Evolutionary conservation across 2,113 vertebrate species (phyloP).

Genomic region (Clinocottus analis): DNA sequence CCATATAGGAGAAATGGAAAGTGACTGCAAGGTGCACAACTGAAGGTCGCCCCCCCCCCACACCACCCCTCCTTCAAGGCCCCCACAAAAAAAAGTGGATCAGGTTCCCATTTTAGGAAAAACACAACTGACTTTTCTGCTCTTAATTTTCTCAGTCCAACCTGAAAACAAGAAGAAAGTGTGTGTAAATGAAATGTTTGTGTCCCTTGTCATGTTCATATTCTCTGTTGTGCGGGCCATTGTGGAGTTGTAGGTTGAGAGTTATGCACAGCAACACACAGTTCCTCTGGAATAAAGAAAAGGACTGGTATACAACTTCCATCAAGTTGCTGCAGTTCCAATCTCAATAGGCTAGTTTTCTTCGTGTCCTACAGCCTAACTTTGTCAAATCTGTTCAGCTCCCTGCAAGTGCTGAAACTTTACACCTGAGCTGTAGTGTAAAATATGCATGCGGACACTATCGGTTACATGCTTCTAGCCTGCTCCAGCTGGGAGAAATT

Average conservation of each 20-base stretch:
- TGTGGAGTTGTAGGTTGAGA: not conserved
- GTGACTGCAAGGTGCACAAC: constrained; percentile 22
- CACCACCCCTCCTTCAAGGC: too few relatives aligned
- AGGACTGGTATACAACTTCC: not conserved
- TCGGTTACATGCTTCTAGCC: constrained; percentile 73
- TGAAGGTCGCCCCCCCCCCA: not conserved
- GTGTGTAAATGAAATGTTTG: not conserved
- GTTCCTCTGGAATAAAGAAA: not conserved
- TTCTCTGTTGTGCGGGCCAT: not conserved
- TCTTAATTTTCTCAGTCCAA: not conserved
- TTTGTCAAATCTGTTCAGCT: constrained; percentile 76
- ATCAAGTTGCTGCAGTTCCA: not conserved
- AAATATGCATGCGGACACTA: constrained; percentile 80
- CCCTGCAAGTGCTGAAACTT: constrained; percentile 67
- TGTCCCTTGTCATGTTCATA: not conserved
- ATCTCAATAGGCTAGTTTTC: constrained; percentile 1
- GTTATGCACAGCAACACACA: not conserved
- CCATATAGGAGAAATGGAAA: constrained; percentile 16
- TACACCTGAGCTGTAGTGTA: constrained; percentile 72
- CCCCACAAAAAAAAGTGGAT: too few relatives aligned
- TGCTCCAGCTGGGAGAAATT: constrained; percentile 74
- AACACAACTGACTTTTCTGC: not conserved
- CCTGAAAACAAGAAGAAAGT: not conserved
- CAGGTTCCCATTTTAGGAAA: not conserved
- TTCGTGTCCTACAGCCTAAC: constrained; percentile 10